Evolutionary conservation across 2,888 invertebrate genomes (phyloP).

Genomic region (Plusia festucae): DNA sequence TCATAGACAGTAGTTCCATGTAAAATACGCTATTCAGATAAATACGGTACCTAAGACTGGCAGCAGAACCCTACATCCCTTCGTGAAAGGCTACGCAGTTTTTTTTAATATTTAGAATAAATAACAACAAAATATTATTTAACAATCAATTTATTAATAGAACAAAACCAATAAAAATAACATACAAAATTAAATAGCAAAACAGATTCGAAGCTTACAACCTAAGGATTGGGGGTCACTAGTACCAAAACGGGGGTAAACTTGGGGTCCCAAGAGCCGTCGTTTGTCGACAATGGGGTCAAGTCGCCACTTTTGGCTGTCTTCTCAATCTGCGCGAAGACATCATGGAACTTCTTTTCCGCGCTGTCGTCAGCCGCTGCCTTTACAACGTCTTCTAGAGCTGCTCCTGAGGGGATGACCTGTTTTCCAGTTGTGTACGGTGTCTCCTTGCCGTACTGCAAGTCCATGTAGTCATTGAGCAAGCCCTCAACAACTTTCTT

Average conservation of each 20-base stretch:
- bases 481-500: conserved; percentile 79
- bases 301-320: conserved; percentile 76
- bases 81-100: too few species aligned
- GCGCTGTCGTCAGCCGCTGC: conserved; percentile 67
- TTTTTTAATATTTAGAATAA: neutral
- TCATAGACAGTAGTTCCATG: too few species aligned
- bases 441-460: conserved; percentile 79
- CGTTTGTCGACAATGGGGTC: conserved; percentile 71
- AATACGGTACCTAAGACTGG: too few species aligned
- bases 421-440: conserved; percentile 82
- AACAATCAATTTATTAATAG: conserved; percentile 41
- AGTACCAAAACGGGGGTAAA: conserved; percentile 78
- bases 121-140: neutral
- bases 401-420: conserved; percentile 72
- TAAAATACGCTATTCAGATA: too few species aligned
- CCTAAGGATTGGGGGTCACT: conserved; percentile 71
- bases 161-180: conserved; percentile 38
- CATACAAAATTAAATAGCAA: conserved; percentile 41
- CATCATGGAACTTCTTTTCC: conserved; percentile 72
- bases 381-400: conserved; percentile 72
- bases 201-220: conserved; percentile 45
- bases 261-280: conserved; percentile 80
- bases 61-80: too few species aligned
- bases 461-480: conserved; percentile 83
- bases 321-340: conserved; percentile 76